A percentile compares a stretch with the other conserved stretches of the same genome.
These are phyloP conservation scores for Amia ocellicauda DNA, from an alignment of 2,113 vertebrate species.

Conservation along the genomic window DNA sequence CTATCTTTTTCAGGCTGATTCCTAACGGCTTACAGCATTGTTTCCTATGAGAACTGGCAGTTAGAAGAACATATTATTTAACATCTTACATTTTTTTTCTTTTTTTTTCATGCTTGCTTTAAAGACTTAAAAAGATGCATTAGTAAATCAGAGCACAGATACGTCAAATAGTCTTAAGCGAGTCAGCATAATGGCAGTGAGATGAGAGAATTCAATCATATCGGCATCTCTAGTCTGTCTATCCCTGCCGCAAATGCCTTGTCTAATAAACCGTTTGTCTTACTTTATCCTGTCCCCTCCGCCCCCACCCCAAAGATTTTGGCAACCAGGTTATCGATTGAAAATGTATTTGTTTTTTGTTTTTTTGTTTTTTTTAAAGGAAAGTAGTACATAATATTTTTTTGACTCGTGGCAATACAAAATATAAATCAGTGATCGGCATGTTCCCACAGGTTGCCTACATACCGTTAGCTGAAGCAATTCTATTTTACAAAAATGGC, in stretches of 20 bases:
- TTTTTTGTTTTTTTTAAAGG: conserved; percentile 32
- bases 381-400: conserved; percentile 42
- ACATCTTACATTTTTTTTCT: conserved; percentile 62
- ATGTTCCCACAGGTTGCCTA: conserved; percentile 46
- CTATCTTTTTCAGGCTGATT: no score
- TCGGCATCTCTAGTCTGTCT: conserved; percentile 8
- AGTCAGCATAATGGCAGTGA: conserved; percentile 33
- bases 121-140: conserved; percentile 52
- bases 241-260: conserved; percentile 6
- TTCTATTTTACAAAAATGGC: conserved; percentile 54
- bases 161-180: conserved; percentile 10
- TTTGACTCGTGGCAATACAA: conserved; percentile 46
- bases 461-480: conserved; percentile 52
- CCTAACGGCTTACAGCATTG: no score
- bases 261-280: no score
- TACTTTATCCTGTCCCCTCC: background rate
- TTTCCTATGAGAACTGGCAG: conserved; percentile 61
- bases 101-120: conserved; percentile 59
- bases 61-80: conserved; percentile 61
- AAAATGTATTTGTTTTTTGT: conserved; percentile 23
- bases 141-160: conserved; percentile 30
- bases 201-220: background rate
- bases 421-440: conserved; percentile 62
- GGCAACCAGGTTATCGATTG: conserved; percentile 25
- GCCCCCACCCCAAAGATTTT: conserved; percentile 18